Base-by-base conservation (phyloP, 2,888 invertebrate genomes). In the Drosophila mettleri region DNA sequence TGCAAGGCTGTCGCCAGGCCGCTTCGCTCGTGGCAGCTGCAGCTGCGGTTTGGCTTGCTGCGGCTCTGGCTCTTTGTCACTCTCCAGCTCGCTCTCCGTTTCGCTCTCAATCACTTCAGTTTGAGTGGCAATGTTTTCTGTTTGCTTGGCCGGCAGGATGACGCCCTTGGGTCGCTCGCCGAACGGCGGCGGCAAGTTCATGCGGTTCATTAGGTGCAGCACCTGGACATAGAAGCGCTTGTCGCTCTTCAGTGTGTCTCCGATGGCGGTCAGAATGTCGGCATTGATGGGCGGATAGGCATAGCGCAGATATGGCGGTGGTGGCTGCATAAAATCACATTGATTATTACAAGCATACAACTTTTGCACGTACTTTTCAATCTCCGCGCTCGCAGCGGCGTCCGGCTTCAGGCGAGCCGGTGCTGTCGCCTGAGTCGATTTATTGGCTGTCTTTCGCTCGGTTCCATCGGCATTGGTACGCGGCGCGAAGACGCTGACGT, bases 141-240 rank as follows among this genome's bases (percentile, higher is more conserved):
- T 8, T 0, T 22, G 31, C 12, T 45, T 38, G 2, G 43, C 2
- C 0, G 45, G 64, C 1, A 63, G 6, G 7, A 61, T 3, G 0
- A 79, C 3, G 1, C 64, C 57, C 7, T 53, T 10, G 7, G 69
- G 27, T 22, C 77, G 80, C 76, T 92, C 90, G 18, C 93, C 94
- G 92, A 98, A 98, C 0, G 98, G 98, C 43, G 95, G 94, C 18
- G 96, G 95, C 51, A 98, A 92, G 91, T 96, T 96, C 97, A 98
- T 97, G 92, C 96, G 96, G 91, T 98, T 98, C 98, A 98, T 98
- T 55, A 98, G 93, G 93, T 98, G 98, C 48, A 98, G 90, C 10
- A 96, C 95, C 94, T 96, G 95, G 1, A 94, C 95, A 90, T 98
- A 98, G 91, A 98, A 96, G 82, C 95, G 95, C 57, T 96, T 96